Evolutionary conservation across 2,888 invertebrate genomes (phyloP).

Genomic region (Ormyrus nitidulus): DNA sequence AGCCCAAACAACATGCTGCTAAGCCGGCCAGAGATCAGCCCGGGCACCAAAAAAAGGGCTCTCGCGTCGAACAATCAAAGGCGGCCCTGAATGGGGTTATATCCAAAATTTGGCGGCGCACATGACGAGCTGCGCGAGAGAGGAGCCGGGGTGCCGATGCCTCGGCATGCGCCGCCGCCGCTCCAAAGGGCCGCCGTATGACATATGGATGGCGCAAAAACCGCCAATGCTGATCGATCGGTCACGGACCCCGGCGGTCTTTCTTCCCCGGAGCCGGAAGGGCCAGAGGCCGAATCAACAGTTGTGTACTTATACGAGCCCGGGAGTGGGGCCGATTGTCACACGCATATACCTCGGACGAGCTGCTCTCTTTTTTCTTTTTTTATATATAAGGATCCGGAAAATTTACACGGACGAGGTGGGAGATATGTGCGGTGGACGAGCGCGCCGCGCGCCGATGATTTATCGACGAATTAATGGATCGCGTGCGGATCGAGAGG

Average conservation of each 20-base stretch:
- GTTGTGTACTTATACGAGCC: background rate
- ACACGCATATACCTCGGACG: background rate
- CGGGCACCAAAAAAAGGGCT: background rate
- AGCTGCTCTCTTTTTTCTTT: background rate
- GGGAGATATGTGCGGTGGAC: background rate
- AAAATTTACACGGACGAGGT: constrained; percentile 21
- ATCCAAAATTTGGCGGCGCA: constrained; percentile 28
- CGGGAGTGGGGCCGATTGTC: constrained; percentile 1
- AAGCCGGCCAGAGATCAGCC: background rate
- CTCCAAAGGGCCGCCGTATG: constrained; percentile 61
- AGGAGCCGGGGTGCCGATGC: constrained; percentile 70
- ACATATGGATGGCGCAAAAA: constrained; percentile 75
- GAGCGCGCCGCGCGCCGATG: background rate
- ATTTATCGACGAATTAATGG: constrained; percentile 39
- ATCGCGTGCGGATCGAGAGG: background rate
- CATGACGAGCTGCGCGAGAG: constrained; percentile 27
- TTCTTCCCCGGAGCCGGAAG: constrained; percentile 32
- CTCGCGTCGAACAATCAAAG: background rate
- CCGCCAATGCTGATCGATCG: constrained; percentile 75
- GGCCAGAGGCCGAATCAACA: constrained; percentile 15
- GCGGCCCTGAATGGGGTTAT: background rate
- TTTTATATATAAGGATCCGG: constrained; percentile 13
- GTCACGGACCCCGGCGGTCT: constrained; percentile 67
- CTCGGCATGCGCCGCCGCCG: constrained; percentile 68
- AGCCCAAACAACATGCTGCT: background rate